A percentile compares a stretch with the other conserved stretches of the same genome.
Evolutionary conservation across 1,140 invertebrate species (phyloP).

Genomic region (Trissolcus basalis): DNA sequence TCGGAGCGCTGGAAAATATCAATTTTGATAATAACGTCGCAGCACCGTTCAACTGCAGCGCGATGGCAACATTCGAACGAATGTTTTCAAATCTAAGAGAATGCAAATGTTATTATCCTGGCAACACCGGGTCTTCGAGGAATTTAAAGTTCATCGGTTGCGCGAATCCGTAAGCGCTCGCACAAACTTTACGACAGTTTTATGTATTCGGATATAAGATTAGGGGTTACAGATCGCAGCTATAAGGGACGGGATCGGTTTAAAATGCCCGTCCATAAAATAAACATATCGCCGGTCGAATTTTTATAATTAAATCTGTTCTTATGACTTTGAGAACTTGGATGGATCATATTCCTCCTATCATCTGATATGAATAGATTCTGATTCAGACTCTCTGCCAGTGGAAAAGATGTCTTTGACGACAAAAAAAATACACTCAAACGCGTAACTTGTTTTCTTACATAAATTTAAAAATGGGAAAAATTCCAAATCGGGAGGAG

Average conservation of each 20-base stretch:
- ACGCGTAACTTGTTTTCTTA: no score
- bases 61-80: conserved; percentile 15
- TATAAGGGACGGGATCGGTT: conserved; percentile 10
- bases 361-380: no score
- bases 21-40: conserved; percentile 28
- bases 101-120: conserved; percentile 41
- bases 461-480: neutral
- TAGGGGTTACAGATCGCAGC: conserved; percentile 21
- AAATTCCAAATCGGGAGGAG: neutral
- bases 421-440: no score
- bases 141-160: conserved; percentile 30
- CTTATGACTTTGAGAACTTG: no score
- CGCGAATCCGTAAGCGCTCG: conserved; percentile 7
- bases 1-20: conserved; percentile 29
- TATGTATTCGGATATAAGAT: conserved; percentile 32
- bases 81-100: conserved; percentile 24
- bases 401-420: no score
- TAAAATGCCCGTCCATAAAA: conserved; percentile 7
- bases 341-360: no score
- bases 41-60: neutral
- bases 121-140: conserved; percentile 21
- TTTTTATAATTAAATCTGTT: neutral
- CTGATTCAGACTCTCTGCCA: no score
- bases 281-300: conserved; percentile 6
- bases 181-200: conserved; percentile 29